Conservation (phyloP, 1,140 invertebrate species). For the Chionoecetes opilio region DNA sequence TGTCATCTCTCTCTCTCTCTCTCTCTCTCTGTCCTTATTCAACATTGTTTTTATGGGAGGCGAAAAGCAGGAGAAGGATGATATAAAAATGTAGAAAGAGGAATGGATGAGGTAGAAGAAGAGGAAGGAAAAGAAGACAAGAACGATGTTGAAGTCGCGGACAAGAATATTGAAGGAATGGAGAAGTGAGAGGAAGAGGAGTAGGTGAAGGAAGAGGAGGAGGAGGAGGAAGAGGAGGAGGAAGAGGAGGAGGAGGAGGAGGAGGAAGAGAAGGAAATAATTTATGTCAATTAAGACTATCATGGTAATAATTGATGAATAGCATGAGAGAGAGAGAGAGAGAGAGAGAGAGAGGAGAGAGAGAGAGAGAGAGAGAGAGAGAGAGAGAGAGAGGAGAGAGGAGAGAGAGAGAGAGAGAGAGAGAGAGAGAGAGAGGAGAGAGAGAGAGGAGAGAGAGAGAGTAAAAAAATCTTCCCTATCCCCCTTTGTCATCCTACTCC, state of each 20-base stretch:
- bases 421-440: no score
- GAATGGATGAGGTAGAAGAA: background rate
- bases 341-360: no score
- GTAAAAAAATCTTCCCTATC: no score
- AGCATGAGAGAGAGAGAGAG: no score
- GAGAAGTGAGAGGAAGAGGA: background rate
- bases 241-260: background rate
- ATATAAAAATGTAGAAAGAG: background rate
- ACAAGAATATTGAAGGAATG: background rate
- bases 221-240: background rate
- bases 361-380: no score
- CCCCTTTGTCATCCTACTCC: no score
- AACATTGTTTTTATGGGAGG: background rate
- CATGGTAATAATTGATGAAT: no score
- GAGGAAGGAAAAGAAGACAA: background rate
- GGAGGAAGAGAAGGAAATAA: background rate
- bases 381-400: no score
- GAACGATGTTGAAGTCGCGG: background rate
- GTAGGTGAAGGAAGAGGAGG: background rate
- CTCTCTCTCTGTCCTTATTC: background rate
- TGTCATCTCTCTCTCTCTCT: constrained; percentile 14
- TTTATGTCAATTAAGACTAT: no score
- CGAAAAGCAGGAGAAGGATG: no score
- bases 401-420: no score
- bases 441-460: no score